Evolutionary conservation across 2,888 invertebrate species (phyloP), one percentile per base, ranked within the genome.

Genomic region (Leptinotarsa rubiginosa): DNA sequence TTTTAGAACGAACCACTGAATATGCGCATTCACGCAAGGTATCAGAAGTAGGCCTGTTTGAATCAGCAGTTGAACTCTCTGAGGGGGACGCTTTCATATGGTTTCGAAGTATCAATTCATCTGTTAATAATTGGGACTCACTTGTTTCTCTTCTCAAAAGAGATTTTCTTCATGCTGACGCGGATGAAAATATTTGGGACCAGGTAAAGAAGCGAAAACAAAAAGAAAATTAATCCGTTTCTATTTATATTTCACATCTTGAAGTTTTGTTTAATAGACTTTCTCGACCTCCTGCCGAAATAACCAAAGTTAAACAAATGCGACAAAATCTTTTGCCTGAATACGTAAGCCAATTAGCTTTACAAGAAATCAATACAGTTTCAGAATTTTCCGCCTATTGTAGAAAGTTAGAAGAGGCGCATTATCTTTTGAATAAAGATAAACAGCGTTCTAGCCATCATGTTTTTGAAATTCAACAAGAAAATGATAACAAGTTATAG

Each of bases 171-270:
- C 12, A 25, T 54, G 31, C 56, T 47, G 56, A 67, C n/a, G 47
- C 25, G 7, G 67, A 72, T n/a, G 72, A 72, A 13, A 25, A 68
- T 15, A 47, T 68, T 22, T 72, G 72, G 72, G 67, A 72, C 47
- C 20, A 68, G 22, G 56, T 72, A 31, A 72, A 72, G 20, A n/a
- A 68, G n/a, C n/a, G 67, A 16, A 67, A 67, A 31, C 72, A 72
- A n/a, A 54, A 54, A 52, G 4, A 31, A 13, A 62, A 59, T 31
- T 47, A 69, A 41, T n/a, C 62, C 16, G 62, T 69, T 25, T n/a
- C 70, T 47, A 56, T 69, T 56, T 69, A n/a, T 18, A 69, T 69
- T 12, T 59, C 70, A 15, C 25, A 52, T 4, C 2, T 71, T 65
- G 65, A 65, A 22, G 25, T 47, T 20, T 16, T 71, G 4, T 71